These are phyloP conservation scores for Orientallactaga bullata DNA, from an alignment of 2,113 vertebrate genomes.

Conservation along the genomic window DNA sequence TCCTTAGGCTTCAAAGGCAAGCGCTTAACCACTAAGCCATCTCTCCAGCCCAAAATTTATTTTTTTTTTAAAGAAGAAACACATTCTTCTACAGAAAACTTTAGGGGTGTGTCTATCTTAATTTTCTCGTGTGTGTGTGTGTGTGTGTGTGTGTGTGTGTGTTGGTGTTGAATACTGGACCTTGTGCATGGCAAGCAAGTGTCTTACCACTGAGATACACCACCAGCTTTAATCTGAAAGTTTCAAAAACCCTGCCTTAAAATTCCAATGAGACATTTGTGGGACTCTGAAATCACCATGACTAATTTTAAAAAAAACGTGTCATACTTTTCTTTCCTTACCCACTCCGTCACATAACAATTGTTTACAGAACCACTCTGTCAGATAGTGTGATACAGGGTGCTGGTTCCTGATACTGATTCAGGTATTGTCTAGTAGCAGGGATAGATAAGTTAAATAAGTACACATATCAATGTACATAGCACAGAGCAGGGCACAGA, in stretches of 20 bases:
- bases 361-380: not conserved
- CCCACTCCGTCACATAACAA: not conserved
- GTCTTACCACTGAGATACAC: not conserved
- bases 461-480: not conserved
- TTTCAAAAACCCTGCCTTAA: not conserved
- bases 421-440: not conserved
- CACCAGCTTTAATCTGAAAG: not conserved
- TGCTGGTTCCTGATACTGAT: not conserved
- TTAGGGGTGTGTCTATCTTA: not conserved
- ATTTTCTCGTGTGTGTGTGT: not conserved
- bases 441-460: not conserved
- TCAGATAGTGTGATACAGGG: not conserved
- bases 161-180: not conserved
- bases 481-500: not conserved
- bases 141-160: too few species aligned
- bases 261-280: not conserved
- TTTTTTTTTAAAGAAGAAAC: not conserved
- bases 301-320: not conserved
- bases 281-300: not conserved
- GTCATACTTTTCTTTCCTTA: not conserved
- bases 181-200: not conserved
- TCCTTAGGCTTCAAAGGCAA: too few species aligned
- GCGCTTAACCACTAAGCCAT: too few species aligned
- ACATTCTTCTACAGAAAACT: not conserved
- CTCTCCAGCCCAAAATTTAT: too few species aligned